Conservation (phyloP, 2,113 vertebrate genomes). For the Reinhardtius hippoglossoides region DNA sequence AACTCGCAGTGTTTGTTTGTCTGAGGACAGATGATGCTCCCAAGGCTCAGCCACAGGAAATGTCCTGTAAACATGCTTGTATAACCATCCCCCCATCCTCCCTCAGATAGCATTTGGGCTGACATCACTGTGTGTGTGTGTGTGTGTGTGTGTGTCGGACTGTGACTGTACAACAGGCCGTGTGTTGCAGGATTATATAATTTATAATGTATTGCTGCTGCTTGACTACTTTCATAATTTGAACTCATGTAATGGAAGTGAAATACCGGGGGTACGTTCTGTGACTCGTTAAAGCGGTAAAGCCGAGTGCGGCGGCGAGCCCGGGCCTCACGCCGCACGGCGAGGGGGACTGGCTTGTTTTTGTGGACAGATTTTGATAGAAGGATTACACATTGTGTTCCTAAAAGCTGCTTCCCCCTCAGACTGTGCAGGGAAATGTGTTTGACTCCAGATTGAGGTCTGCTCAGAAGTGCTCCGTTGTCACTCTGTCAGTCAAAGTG, state of each 20-base stretch:
- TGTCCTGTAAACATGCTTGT: conserved; percentile 81
- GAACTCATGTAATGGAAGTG: conserved; percentile 51
- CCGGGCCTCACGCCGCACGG: conserved; percentile 19
- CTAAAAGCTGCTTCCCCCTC: conserved; percentile 55
- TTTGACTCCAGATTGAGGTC: conserved; percentile 52
- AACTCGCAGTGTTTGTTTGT: conserved; percentile 73
- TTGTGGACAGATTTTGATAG: conserved; percentile 61
- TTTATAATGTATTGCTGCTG: conserved; percentile 49
- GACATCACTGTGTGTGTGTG: conserved; percentile 56
- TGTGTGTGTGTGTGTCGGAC: conserved; percentile 39
- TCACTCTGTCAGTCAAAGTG: conserved; percentile 63
- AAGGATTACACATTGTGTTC: conserved; percentile 60
- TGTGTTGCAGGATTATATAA: conserved; percentile 50
- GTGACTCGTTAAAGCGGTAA: conserved; percentile 55
- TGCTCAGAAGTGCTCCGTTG: conserved; percentile 33
- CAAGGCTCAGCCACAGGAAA: conserved; percentile 80
- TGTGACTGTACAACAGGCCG: conserved; percentile 34
- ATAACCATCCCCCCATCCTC: conserved; percentile 75
- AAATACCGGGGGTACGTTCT: conserved; percentile 41
- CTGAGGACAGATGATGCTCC: conserved; percentile 76
- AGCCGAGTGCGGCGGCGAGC: conserved; percentile 10
- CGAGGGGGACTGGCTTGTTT: conserved; percentile 39
- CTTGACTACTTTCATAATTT: conserved; percentile 51
- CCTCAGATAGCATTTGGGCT: conserved; percentile 69
- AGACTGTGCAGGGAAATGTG: conserved; percentile 58